phyloP scores from a whole-genome alignment of 1,140 invertebrate genomes.

The Linepithema humile region DNA sequence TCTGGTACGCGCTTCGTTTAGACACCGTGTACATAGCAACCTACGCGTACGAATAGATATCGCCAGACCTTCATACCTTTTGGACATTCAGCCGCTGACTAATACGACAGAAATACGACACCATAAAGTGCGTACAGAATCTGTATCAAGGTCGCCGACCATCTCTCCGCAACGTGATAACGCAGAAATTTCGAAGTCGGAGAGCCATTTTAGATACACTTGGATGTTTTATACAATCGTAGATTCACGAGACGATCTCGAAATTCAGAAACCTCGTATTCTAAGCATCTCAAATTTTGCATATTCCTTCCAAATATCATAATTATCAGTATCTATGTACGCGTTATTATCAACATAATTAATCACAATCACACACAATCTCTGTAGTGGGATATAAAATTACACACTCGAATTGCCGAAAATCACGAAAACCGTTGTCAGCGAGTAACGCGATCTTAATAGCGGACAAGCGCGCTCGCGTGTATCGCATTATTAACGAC shows the following conservation, averaged over 20 bases:
- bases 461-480: slow-evolving; percentile 15
- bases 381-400: too few relatives aligned
- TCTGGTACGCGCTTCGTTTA: neutral
- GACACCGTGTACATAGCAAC: neutral
- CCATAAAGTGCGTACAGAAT: slow-evolving; percentile 38
- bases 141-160: slow-evolving; percentile 12
- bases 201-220: neutral
- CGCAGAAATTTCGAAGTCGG: neutral
- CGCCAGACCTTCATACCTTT: slow-evolving; percentile 33
- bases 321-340: too few relatives aligned
- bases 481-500: slow-evolving; percentile 45
- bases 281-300: too few relatives aligned
- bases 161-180: neutral
- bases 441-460: slow-evolving; percentile 12
- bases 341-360: too few relatives aligned
- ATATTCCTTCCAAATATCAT: too few relatives aligned
- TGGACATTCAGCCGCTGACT: slow-evolving; percentile 38
- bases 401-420: too few relatives aligned
- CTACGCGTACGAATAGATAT: slow-evolving; percentile 16
- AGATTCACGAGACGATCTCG: too few relatives aligned
- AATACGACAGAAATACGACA: slow-evolving; percentile 20
- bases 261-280: too few relatives aligned
- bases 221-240: too few relatives aligned
- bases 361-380: too few relatives aligned
- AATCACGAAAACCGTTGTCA: slow-evolving; percentile 27